Evolutionary conservation across 64 coral and sea anemone species (phyloP).

Genomic region (Stichodactyla mertensii): DNA sequence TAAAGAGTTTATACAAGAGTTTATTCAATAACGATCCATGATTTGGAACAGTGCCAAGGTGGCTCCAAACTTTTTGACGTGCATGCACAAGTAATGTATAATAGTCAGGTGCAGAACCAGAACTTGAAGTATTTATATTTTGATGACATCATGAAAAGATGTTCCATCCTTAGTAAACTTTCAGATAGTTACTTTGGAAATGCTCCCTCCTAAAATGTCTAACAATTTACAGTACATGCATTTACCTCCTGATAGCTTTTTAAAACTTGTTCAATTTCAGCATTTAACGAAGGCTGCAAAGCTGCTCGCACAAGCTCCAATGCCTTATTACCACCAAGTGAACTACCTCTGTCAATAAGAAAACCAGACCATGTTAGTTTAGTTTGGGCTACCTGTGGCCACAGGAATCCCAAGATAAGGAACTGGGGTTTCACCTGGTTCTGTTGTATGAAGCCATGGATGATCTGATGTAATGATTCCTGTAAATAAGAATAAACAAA

Average conservation of each 20-base stretch:
- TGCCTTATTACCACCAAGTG: conserved; percentile 86
- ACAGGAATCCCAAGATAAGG: not conserved
- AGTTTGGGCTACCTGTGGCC: not conserved
- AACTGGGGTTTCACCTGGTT: conserved; percentile 63
- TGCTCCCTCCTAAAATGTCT: not conserved
- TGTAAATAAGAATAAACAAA: conserved; percentile 27
- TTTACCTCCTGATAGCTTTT: conserved; percentile 89
- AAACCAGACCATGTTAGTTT: not conserved
- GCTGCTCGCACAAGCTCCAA: conserved; percentile 90
- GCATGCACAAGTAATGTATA: no score
- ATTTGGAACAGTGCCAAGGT: no score
- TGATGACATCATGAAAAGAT: no score
- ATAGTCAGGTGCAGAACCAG: no score
- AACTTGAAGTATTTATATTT: no score
- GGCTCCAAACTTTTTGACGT: no score
- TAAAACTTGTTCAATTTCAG: conserved; percentile 89
- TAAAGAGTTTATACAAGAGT: no score
- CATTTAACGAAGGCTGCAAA: conserved; percentile 88
- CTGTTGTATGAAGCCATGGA: conserved; percentile 79
- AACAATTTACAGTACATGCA: not conserved
- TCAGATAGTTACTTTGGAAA: not conserved
- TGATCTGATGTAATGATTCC: conserved; percentile 78
- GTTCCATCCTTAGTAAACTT: no score
- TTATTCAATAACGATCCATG: no score
- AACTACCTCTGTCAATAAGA: conserved; percentile 56